A percentile compares a stretch with the other conserved stretches of the same genome.
Conservation (phyloP, 1,140 invertebrate species). For the Tachypleus tridentatus region DNA sequence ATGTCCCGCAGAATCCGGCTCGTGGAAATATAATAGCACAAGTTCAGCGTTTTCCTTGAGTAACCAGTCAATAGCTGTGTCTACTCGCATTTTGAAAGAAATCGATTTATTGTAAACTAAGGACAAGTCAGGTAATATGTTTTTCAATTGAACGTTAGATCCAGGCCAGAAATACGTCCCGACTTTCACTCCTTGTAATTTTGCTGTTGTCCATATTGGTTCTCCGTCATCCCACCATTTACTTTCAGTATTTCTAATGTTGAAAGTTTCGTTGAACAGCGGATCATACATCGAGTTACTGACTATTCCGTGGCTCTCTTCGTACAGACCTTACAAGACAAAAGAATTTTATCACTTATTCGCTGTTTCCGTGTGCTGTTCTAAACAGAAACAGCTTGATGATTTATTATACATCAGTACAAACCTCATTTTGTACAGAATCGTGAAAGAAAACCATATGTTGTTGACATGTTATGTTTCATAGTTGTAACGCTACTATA, state of each 20-base stretch:
- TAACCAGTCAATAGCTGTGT: conserved; percentile 8
- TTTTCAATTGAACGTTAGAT: conserved; percentile 5
- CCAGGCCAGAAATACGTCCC: conserved; percentile 10
- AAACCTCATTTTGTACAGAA: too few relatives aligned
- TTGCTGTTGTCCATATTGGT: conserved; percentile 13
- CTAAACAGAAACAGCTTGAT: too few relatives aligned
- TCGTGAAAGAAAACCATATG: too few relatives aligned
- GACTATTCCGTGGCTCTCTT: conserved; percentile 21
- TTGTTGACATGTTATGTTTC: too few relatives aligned
- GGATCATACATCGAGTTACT: conserved; percentile 22
- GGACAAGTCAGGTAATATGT: neutral
- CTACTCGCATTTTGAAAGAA: conserved; percentile 3
- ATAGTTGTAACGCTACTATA: too few relatives aligned
- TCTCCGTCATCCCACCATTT: conserved; percentile 13
- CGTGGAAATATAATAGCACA: conserved; percentile 23
- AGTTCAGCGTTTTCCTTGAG: conserved; percentile 19
- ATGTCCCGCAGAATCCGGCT: conserved; percentile 26
- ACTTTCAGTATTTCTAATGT: conserved; percentile 3
- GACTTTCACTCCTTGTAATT: neutral
- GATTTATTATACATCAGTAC: too few relatives aligned
- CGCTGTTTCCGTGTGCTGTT: too few relatives aligned
- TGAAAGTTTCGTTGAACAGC: conserved; percentile 16
- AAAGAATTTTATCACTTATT: neutral
- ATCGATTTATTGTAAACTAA: neutral
- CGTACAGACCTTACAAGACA: conserved; percentile 14